Percentiles rank a stretch among this genome's conserved stretches.
These are phyloP conservation scores for Bubo blakistoni DNA, from an alignment of 2,113 vertebrate species.

Conservation along the genomic window DNA sequence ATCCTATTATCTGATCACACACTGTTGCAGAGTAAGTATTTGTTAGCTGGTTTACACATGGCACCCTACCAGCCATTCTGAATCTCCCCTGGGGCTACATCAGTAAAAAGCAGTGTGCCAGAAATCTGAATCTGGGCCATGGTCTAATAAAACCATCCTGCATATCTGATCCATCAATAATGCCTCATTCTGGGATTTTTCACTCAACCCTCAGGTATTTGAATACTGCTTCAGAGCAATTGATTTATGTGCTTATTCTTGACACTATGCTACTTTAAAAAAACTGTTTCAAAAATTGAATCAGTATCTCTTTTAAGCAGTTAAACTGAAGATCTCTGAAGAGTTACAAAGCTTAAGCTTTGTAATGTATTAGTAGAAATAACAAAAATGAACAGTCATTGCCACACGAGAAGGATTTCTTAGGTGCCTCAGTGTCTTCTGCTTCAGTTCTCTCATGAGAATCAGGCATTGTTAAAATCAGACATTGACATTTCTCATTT, in stretches of 20 bases:
- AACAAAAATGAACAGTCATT: not conserved
- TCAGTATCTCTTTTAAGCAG: not conserved
- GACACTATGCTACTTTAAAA: constrained; percentile 12
- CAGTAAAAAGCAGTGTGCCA: not conserved
- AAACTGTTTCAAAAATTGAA: constrained; percentile 19
- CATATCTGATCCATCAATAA: not conserved
- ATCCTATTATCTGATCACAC: not conserved
- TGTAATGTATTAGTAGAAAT: not conserved
- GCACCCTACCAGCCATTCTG: not conserved
- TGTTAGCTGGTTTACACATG: not conserved
- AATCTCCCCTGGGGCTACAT: not conserved
- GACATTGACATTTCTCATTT: constrained; percentile 27
- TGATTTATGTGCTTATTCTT: constrained; percentile 1
- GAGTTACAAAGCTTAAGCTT: not conserved
- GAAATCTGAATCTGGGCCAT: not conserved
- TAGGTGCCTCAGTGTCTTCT: not conserved
- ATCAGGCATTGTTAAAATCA: not conserved
- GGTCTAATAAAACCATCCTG: not conserved
- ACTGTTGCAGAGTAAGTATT: not conserved
- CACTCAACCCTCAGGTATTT: rapidly evolving
- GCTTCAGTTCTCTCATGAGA: not conserved
- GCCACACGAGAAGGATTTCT: constrained; percentile 1
- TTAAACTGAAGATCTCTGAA: not conserved
- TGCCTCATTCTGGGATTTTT: not conserved
- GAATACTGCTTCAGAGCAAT: not conserved